These are phyloP conservation scores for Chaetogeoica ovagalla DNA, from an alignment of 2,888 invertebrate species.

Conservation along the genomic window DNA sequence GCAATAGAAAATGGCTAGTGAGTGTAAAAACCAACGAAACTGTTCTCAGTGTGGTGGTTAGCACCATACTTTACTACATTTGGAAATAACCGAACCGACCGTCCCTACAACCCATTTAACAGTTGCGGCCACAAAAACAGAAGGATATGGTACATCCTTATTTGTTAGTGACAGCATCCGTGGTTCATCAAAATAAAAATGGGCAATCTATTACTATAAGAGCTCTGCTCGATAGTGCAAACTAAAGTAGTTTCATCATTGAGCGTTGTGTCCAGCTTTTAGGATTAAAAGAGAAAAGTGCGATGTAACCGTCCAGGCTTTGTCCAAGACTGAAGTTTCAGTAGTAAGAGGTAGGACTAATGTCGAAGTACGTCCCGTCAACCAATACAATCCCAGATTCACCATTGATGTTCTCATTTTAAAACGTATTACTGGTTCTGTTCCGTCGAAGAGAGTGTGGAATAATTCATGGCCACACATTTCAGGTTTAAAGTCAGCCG, in stretches of 20 bases:
- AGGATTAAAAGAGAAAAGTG: conserved; percentile 2
- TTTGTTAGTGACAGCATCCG: conserved; percentile 4
- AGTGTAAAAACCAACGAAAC: too few relatives aligned
- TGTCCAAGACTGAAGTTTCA: not conserved
- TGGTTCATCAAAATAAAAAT: not conserved
- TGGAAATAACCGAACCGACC: not conserved
- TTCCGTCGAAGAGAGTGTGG: not conserved
- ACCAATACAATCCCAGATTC: not conserved
- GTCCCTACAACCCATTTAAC: not conserved
- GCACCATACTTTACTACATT: not conserved
- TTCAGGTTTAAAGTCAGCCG: not conserved
- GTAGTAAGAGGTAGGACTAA: conserved; percentile 5
- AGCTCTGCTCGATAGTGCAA: conserved; percentile 3
- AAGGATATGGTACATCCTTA: not conserved
- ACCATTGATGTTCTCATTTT: not conserved
- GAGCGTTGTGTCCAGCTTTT: not conserved
- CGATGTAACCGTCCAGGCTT: not conserved
- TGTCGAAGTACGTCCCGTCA: not conserved
- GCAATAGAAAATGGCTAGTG: not conserved
- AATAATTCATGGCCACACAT: not conserved
- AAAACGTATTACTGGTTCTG: not conserved
- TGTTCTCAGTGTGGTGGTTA: not conserved
- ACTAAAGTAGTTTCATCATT: conserved; percentile 10
- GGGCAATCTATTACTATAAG: not conserved
- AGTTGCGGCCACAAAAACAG: not conserved